Conservation (phyloP, 2,113 vertebrate genomes). For the Tupaia chinensis region DNA sequence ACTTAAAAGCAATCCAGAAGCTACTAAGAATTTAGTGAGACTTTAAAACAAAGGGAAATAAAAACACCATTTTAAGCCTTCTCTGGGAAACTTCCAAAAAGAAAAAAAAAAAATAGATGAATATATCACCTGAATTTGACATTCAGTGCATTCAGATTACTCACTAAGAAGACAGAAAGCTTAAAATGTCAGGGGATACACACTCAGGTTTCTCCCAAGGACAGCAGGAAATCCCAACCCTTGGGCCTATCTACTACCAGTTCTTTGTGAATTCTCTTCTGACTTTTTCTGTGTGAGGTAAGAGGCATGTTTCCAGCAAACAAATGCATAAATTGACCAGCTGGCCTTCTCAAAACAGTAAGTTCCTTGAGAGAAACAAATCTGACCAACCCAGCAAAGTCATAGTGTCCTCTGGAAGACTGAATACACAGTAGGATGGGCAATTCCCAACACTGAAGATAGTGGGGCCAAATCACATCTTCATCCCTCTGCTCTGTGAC, state of each 20-base stretch:
- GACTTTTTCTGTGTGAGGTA: neutral
- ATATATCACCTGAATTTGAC: neutral
- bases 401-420: neutral
- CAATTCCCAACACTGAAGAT: neutral
- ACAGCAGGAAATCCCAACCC: neutral
- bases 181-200: neutral
- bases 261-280: neutral
- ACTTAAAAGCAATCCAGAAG: slow-evolving; percentile 24
- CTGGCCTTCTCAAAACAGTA: neutral
- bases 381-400: neutral
- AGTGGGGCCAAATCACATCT: neutral
- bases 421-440: neutral
- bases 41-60: slow-evolving; percentile 48
- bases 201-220: neutral
- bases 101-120: neutral
- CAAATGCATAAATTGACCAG: neutral
- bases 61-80: neutral
- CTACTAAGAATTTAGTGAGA: slow-evolving; percentile 39
- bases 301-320: neutral
- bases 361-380: neutral
- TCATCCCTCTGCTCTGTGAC: neutral
- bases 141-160: neutral
- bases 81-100: slow-evolving; percentile 3
- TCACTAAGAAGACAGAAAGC: neutral
- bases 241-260: neutral